phyloP scores from a whole-genome alignment of 2,113 vertebrate species.

The Neolamprologus toae region DNA sequence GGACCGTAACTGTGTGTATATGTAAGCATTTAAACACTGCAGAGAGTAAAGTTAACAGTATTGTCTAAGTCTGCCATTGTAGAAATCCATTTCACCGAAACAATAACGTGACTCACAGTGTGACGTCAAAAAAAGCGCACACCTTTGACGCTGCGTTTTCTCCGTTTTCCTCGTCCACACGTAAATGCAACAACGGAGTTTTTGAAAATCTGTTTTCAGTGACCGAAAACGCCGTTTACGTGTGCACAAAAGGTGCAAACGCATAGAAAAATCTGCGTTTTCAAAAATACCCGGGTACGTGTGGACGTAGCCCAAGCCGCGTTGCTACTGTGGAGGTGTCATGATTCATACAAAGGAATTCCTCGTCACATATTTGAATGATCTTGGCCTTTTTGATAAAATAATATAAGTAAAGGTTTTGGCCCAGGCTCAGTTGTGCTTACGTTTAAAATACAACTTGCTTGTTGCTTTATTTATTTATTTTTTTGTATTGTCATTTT shows the following conservation, averaged over 20 bases:
- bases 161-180: accelerated
- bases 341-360: background rate
- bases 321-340: background rate
- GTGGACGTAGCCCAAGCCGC: no score
- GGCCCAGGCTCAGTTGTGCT: background rate
- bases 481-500: background rate
- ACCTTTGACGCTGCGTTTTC: background rate
- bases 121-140: background rate
- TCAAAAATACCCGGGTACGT: no score
- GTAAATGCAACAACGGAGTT: accelerated
- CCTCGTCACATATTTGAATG: background rate
- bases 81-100: background rate
- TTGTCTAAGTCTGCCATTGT: background rate
- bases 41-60: background rate
- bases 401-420: background rate
- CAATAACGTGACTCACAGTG: background rate
- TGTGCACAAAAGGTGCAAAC: no score
- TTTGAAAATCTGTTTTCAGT: background rate
- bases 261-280: no score
- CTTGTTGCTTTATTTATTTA: background rate
- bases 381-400: background rate
- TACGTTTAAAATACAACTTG: background rate
- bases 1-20: background rate
- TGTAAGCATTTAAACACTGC: background rate
- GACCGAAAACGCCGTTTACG: no score